Evolutionary conservation across 2,113 vertebrate genomes (phyloP).

Genomic region (Lota lota): DNA sequence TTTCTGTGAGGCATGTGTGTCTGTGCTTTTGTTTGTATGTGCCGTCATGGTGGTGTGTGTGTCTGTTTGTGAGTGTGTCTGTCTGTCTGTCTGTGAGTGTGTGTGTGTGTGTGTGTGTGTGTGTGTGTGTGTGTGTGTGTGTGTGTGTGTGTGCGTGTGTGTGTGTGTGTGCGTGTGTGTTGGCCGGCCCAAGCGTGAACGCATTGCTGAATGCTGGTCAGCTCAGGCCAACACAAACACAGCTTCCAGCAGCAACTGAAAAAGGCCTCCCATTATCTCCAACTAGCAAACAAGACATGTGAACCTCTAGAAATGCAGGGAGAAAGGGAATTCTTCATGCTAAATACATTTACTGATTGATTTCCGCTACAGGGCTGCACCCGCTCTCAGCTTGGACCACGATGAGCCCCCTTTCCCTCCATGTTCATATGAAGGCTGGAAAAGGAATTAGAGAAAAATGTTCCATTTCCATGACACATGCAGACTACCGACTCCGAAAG

Average conservation of each 20-base stretch:
- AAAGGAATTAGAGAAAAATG: slow-evolving; percentile 61
- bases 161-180: slow-evolving; percentile 7
- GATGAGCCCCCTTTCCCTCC: slow-evolving; percentile 10
- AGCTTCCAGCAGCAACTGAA: background rate
- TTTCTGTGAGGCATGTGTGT: too few species aligned
- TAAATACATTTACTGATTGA: background rate
- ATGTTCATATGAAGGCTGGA: slow-evolving; percentile 47
- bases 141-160: slow-evolving; percentile 6
- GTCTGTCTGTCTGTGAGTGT: slow-evolving; percentile 7
- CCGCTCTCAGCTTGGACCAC: background rate
- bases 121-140: background rate
- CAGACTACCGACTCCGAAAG: slow-evolving; percentile 65
- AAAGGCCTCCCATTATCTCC: background rate
- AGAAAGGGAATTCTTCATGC: slow-evolving; percentile 5
- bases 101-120: slow-evolving; percentile 1
- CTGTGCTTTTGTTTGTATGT: too few species aligned
- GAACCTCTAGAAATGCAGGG: background rate
- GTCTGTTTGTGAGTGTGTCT: slow-evolving; percentile 4
- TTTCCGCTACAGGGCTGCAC: too few species aligned
- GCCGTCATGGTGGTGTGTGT: too few species aligned
- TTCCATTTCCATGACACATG: slow-evolving; percentile 65
- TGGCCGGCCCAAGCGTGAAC: too few species aligned
- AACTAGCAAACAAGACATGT: background rate
- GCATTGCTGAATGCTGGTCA: background rate
- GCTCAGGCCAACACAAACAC: slow-evolving; percentile 8